Percentiles rank a stretch among this genome's conserved stretches.
Conservation (phyloP, 2,113 vertebrate species). For the Neodontobutis hainanensis region DNA sequence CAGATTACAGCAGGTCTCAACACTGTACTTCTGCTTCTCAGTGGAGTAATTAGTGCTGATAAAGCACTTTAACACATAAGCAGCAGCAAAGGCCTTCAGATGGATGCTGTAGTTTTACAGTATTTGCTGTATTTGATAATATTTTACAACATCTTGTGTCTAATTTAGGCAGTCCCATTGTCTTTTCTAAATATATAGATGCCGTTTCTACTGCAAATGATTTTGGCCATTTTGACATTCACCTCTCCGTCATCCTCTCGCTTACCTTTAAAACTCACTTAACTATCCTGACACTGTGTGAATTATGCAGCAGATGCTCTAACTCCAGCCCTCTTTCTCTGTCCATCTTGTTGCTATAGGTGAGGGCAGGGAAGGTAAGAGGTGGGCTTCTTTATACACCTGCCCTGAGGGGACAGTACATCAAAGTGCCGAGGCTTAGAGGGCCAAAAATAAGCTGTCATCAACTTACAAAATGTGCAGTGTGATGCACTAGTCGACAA, state of each 20-base stretch:
- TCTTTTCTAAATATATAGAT: neutral
- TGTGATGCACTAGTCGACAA: conserved; percentile 54
- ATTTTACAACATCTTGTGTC: neutral
- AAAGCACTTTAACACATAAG: conserved; percentile 36
- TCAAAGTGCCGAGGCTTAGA: conserved; percentile 48
- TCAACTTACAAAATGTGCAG: conserved; percentile 58
- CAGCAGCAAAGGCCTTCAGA: conserved; percentile 17
- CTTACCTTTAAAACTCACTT: conserved; percentile 50
- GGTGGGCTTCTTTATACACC: conserved; percentile 44
- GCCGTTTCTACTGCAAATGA: conserved; percentile 34
- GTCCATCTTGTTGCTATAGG: conserved; percentile 63
- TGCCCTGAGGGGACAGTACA: conserved; percentile 59
- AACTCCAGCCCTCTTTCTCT: conserved; percentile 52
- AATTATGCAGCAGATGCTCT: conserved; percentile 73
- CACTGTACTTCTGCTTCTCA: conserved; percentile 60
- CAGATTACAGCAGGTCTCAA: conserved; percentile 64
- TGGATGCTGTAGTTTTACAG: conserved; percentile 1
- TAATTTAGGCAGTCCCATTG: neutral
- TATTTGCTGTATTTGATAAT: neutral
- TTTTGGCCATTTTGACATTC: conserved; percentile 25
- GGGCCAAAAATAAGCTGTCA: conserved; percentile 54
- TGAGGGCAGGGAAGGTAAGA: conserved; percentile 59
- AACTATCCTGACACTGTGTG: conserved; percentile 63
- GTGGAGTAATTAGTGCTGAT: conserved; percentile 70
- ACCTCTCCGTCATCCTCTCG: conserved; percentile 41